A percentile compares a stretch with the other conserved stretches of the same genome.
Conservation (phyloP, 2,113 vertebrate species). For the Pangasianodon hypophthalmus region DNA sequence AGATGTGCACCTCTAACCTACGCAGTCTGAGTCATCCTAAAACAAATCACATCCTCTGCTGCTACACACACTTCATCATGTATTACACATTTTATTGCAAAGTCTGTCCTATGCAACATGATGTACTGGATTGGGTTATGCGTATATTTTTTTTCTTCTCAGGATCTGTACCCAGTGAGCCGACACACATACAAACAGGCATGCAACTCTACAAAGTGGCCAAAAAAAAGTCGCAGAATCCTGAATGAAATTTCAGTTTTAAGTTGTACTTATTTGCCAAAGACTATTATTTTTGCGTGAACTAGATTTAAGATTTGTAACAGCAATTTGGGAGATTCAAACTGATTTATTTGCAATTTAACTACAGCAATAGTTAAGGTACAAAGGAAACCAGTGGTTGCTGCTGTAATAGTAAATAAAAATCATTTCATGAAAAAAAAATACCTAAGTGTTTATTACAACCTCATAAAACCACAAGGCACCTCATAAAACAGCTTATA, state of each 20-base stretch:
- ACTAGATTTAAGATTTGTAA: neutral
- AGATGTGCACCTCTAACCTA: slow-evolving; percentile 3
- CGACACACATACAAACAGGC: neutral
- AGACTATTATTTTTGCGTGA: neutral
- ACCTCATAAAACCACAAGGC: no score
- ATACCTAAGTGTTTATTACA: no score
- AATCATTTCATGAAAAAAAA: no score
- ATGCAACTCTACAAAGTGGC: neutral
- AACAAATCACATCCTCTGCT: neutral
- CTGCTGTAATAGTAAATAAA: no score
- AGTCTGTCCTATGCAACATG: neutral
- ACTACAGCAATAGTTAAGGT: neutral
- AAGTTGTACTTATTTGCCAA: neutral
- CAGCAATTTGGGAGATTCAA: neutral
- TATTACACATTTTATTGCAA: neutral
- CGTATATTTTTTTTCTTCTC: no score
- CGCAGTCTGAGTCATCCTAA: neutral
- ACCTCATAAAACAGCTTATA: neutral
- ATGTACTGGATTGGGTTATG: neutral
- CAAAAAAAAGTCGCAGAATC: neutral
- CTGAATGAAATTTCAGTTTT: neutral
- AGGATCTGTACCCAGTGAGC: neutral
- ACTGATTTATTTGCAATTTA: neutral
- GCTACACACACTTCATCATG: slow-evolving; percentile 7
- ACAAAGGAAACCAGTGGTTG: no score